A percentile compares a stretch with the other conserved stretches of the same genome.
Conservation (phyloP, 1,140 invertebrate species). For the Trichomalopsis sarcophagae region DNA sequence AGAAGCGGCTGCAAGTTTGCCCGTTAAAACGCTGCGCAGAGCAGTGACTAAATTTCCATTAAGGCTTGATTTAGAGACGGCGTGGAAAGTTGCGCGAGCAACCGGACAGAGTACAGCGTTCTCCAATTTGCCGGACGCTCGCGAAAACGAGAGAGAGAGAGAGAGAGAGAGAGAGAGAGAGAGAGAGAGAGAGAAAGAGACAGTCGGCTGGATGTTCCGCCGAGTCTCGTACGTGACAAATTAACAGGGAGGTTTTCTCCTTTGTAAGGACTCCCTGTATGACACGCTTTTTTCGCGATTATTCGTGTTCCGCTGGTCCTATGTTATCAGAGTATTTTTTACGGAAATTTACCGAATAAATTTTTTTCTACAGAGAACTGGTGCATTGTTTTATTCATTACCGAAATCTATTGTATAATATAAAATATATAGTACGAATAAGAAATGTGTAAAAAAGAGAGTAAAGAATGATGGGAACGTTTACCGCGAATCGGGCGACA, state of each 20-base stretch:
- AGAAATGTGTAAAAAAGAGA: too few relatives aligned
- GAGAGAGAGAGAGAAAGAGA: background rate
- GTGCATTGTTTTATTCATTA: background rate
- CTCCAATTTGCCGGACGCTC: conserved; percentile 42
- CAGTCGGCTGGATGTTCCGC: background rate
- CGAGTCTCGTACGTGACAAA: background rate
- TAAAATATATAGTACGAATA: background rate
- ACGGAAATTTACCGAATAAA: background rate
- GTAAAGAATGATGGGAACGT: background rate
- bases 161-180: too few relatives aligned
- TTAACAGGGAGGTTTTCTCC: background rate
- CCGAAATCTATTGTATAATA: background rate
- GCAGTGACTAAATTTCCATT: conserved; percentile 50
- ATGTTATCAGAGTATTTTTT: background rate
- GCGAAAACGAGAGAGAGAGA: background rate
- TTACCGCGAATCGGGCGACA: background rate
- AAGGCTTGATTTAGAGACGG: conserved; percentile 42
- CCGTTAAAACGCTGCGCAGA: conserved; percentile 31
- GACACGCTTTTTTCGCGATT: background rate
- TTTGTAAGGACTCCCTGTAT: background rate
- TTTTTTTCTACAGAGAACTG: background rate
- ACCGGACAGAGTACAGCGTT: conserved; percentile 28
- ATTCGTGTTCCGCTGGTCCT: background rate
- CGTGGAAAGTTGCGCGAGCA: background rate
- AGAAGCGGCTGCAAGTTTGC: conserved; percentile 32